These are phyloP conservation scores for Schlechtendalia chinensis DNA, from an alignment of 1,140 invertebrate genomes.

Conservation along the genomic window DNA sequence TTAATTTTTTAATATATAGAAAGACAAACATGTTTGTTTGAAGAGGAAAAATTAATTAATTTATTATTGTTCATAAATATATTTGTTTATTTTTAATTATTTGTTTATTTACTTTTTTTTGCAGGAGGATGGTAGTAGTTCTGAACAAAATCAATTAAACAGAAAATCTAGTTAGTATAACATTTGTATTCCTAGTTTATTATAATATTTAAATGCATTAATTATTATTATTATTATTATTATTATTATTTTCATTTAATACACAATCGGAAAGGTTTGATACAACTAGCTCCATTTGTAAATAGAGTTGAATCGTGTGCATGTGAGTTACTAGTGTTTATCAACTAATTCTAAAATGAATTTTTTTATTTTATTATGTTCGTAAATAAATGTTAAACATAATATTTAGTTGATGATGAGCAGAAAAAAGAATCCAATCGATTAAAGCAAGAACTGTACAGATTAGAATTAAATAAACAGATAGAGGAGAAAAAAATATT, in stretches of 20 bases:
- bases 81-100: not conserved
- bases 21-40: no score
- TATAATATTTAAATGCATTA: not conserved
- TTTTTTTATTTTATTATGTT: not conserved
- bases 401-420: constrained; percentile 29
- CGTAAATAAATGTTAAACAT: not conserved
- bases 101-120: not conserved
- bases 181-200: not conserved
- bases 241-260: constrained; percentile 9
- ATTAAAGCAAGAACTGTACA: constrained; percentile 39
- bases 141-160: not conserved
- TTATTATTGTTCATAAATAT: not conserved
- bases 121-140: not conserved
- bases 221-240: not conserved
- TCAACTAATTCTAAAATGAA: not conserved
- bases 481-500: constrained; percentile 38
- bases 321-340: constrained; percentile 6
- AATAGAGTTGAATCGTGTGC: constrained; percentile 22
- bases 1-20: no score
- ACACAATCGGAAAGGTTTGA: not conserved
- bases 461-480: constrained; percentile 36
- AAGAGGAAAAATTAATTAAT: not conserved
- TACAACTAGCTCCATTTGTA: not conserved
- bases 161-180: not conserved
- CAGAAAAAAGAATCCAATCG: constrained; percentile 9